These are phyloP conservation scores for Phymatocera aterrima DNA, from an alignment of 2,888 invertebrate species.

Conservation along the genomic window DNA sequence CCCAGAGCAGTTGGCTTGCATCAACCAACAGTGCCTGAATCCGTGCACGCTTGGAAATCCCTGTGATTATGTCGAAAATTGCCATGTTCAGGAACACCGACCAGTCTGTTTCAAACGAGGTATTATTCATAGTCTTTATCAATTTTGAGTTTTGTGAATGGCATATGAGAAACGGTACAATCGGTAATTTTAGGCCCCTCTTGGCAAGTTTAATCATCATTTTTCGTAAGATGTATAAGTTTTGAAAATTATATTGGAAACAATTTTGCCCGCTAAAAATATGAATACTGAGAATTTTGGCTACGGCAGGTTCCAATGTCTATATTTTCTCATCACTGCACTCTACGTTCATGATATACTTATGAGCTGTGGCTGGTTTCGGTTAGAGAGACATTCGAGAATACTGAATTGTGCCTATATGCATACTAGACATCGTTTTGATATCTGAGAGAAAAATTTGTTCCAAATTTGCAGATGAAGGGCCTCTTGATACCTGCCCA, in stretches of 20 bases:
- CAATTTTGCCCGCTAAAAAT: too few species aligned
- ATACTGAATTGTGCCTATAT: not conserved
- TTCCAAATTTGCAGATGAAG: conserved; percentile 47
- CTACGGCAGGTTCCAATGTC: too few species aligned
- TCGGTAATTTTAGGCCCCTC: conserved; percentile 43
- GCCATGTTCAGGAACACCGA: conserved; percentile 89
- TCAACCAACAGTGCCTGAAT: conserved; percentile 87
- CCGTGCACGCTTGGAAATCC: conserved; percentile 87
- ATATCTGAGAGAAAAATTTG: not conserved
- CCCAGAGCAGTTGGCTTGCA: conserved; percentile 85
- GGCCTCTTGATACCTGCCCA: conserved; percentile 60
- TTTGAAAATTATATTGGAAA: not conserved
- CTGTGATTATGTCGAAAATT: conserved; percentile 85
- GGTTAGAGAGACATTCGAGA: not conserved
- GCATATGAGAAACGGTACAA: not conserved
- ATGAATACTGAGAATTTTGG: too few species aligned
- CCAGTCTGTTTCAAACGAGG: conserved; percentile 88
- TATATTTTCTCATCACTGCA: not conserved
- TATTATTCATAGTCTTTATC: conserved; percentile 63
- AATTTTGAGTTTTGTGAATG: not conserved
- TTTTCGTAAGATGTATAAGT: not conserved
- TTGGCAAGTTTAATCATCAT: not conserved
- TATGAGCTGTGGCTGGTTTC: not conserved
- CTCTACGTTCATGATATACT: not conserved
- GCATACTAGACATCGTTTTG: not conserved